These are phyloP conservation scores for Andrena marginata DNA, from an alignment of 2,888 invertebrate genomes.

Conservation along the genomic window DNA sequence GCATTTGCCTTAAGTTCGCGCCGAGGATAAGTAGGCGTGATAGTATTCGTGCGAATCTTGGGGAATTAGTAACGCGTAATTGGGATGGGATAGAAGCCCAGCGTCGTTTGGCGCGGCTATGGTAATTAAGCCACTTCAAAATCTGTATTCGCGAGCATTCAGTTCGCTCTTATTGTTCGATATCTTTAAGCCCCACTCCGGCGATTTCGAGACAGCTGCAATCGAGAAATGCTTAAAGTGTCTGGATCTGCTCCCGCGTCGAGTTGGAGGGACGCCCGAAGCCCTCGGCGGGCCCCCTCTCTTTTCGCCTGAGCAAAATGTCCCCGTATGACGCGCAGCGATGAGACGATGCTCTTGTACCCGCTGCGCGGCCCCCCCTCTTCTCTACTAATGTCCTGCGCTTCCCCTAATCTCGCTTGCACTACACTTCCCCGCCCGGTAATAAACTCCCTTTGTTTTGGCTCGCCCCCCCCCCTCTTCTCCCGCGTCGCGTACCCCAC, in stretches of 20 bases:
- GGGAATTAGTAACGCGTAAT: no score
- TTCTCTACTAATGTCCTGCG: constrained; percentile 45
- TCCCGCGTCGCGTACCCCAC: constrained; percentile 4
- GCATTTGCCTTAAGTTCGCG: no score
- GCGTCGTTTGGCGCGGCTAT: no score
- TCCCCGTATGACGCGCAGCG: constrained; percentile 53
- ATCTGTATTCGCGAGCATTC: no score
- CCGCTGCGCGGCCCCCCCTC: constrained; percentile 23
- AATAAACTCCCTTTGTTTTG: constrained; percentile 81
- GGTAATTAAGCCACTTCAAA: no score
- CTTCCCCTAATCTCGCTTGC: constrained; percentile 41
- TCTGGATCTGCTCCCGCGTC: constrained; percentile 41
- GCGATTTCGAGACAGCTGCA: constrained; percentile 1
- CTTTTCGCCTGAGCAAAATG: constrained; percentile 55
- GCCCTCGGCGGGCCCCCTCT: constrained; percentile 35
- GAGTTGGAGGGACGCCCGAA: constrained; percentile 22
- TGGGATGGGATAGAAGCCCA: no score
- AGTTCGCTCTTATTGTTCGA: no score
- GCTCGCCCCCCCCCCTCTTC: constrained; percentile 55
- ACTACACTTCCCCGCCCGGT: constrained; percentile 58
- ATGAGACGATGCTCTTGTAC: constrained; percentile 58
- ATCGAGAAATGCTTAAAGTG: constrained; percentile 38
- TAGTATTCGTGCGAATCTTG: no score
- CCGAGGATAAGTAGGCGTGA: no score
- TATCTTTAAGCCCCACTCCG: no score